Evolutionary conservation across 2,888 invertebrate genomes (phyloP).

Genomic region (Calameuta pallipes): DNA sequence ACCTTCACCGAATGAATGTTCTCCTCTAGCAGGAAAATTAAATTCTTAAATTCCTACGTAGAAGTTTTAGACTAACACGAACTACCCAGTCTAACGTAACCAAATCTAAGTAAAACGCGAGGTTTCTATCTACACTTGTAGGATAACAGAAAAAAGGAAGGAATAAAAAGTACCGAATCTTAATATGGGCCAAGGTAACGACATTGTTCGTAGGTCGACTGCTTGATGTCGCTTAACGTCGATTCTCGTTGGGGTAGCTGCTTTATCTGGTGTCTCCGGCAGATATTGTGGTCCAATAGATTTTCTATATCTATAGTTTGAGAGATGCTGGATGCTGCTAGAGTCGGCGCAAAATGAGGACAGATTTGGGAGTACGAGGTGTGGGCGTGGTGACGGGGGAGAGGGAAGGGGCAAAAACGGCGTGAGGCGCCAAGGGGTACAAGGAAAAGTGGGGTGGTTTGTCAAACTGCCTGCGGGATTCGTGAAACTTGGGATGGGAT

Average conservation of each 20-base stretch:
- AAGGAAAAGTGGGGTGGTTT: conserved; percentile 3
- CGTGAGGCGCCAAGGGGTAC: background rate
- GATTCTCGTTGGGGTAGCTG: background rate
- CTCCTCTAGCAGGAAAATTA: too few species aligned
- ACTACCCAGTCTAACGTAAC: background rate
- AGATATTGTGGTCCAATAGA: background rate
- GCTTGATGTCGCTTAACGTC: background rate
- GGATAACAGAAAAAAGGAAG: background rate
- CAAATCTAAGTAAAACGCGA: background rate
- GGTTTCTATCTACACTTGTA: background rate
- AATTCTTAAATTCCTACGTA: too few species aligned
- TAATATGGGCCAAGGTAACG: background rate
- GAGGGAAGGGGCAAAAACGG: background rate
- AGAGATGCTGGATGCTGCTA: background rate
- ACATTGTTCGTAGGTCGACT: background rate
- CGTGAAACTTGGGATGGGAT: background rate
- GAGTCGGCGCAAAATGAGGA: background rate
- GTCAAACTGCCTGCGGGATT: conserved; percentile 9
- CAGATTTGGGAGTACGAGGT: background rate
- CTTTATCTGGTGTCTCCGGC: background rate
- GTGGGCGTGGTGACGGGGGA: background rate
- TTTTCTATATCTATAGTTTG: background rate
- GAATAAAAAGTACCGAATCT: background rate
- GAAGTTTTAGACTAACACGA: too few species aligned
- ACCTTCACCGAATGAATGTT: too few species aligned